phyloP scores from a whole-genome alignment of 2,888 invertebrate genomes.

The Epiblema foenella region DNA sequence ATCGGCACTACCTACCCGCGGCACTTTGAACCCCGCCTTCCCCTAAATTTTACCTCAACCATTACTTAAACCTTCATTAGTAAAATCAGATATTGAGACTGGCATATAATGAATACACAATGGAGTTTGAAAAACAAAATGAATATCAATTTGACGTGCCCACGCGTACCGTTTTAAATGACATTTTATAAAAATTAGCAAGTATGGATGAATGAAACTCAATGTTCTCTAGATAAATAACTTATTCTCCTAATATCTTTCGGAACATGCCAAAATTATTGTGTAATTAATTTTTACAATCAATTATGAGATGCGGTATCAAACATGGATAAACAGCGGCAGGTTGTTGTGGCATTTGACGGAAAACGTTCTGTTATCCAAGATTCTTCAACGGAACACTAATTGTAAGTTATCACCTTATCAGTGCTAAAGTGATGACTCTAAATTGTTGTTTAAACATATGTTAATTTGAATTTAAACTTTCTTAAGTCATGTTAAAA shows the following conservation, averaged over 20 bases:
- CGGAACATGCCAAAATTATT: constrained; percentile 56
- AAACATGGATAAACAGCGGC: constrained; percentile 59
- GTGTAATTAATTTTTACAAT: constrained; percentile 51
- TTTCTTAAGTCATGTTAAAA: too few species aligned
- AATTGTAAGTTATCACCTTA: constrained; percentile 46
- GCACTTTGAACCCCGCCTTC: too few species aligned
- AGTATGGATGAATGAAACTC: constrained; percentile 33
- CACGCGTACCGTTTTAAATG: not conserved
- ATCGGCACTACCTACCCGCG: too few species aligned
- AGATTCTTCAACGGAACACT: constrained; percentile 46
- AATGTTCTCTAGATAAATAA: constrained; percentile 21
- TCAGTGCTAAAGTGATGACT: not conserved
- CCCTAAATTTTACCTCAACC: not conserved
- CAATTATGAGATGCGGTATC: constrained; percentile 67
- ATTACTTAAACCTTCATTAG: not conserved
- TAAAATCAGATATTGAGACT: not conserved
- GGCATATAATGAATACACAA: not conserved
- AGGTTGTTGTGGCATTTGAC: constrained; percentile 49
- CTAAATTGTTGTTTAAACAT: too few species aligned
- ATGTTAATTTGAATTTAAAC: too few species aligned
- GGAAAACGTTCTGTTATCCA: constrained; percentile 47
- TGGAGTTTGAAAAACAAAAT: constrained; percentile 7
- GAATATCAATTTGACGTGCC: constrained; percentile 10
- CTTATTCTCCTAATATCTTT: constrained; percentile 40
- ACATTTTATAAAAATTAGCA: constrained; percentile 22